Base-by-base conservation (phyloP, 2,113 vertebrate genomes). In the Chunga burmeisteri region DNA sequence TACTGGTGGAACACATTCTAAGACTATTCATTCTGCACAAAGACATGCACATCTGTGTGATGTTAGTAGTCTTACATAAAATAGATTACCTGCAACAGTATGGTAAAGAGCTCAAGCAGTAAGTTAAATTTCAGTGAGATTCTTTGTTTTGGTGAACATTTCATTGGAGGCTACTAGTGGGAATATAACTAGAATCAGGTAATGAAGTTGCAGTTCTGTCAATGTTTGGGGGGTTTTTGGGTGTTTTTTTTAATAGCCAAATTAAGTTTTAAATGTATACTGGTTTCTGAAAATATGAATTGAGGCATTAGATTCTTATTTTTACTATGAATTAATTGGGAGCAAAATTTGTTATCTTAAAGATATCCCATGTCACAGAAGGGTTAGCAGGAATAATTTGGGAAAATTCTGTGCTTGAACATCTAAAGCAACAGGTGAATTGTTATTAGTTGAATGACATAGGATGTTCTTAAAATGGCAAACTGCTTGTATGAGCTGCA, bases 381-480 rank as follows among this genome's bases (percentile, higher is more conserved):
- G 15, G 23, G 11, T 36, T 29, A 17, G 27, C 21, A 62, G 38
- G 58, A 49, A 21, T 38, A 15, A 49, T 26, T 9, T 21, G 25
- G n/a, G 29, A 42, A 40, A 59, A 40, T 36, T 38, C 34, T 29
- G 40, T 5, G 32, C 26, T 52, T 16, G 20, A 63, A 9, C 17
- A 4, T 13, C 6, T 38, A 18, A 47, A 75, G n/a, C 25, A 30
- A 34, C 13, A 16, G 49, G 27, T 22, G 1, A 17, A 0, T 22
- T 3, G 19, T 9, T 23, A 2, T 4, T 25, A 34, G 55, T 3
- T 3, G 36, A 53, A 16, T 5, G 44, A 8, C 4, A 4, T 1
- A 4, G 0, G 20, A 6, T 12, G 13, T 12, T 66, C 3, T 2
- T 18, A 5, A 16, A 14, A 8, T 0, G 16, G 23, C 1, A 0